Conservation (phyloP, 30 jellyfish, hydroid and myxozoan species). For the Cassiopea xamachana region DNA sequence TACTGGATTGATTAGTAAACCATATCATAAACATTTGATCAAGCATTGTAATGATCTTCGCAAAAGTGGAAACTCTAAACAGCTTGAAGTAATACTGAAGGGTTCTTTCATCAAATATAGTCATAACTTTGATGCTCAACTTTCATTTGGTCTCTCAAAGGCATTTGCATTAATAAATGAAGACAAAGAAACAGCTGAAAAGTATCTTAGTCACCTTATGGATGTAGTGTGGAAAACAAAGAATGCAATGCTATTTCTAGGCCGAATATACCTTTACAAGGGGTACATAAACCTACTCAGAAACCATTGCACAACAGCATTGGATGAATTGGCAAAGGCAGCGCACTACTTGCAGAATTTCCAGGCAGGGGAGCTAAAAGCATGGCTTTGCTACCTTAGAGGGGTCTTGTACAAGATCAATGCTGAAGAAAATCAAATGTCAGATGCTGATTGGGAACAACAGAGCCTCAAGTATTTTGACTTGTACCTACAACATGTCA, state of each 20-base stretch:
- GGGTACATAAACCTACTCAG: background rate
- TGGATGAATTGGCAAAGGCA: background rate
- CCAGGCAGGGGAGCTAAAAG: conserved; percentile 8
- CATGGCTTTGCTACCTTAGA: conserved; percentile 6
- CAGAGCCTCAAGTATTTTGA: background rate
- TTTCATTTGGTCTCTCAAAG: conserved; percentile 1
- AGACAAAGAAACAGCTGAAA: background rate
- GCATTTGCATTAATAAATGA: background rate
- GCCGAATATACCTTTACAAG: background rate
- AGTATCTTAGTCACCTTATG: background rate
- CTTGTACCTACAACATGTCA: conserved; percentile 17
- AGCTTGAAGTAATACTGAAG: background rate
- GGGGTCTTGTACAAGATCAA: background rate
- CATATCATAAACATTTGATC: background rate
- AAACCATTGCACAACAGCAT: background rate
- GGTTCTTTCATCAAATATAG: background rate
- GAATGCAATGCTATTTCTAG: conserved; percentile 8
- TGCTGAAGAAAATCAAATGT: background rate
- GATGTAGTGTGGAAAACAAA: background rate
- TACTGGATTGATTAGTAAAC: conserved; percentile 6
- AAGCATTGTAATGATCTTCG: background rate
- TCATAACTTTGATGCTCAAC: background rate
- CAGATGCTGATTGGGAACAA: background rate
- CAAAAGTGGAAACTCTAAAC: conserved; percentile 5
- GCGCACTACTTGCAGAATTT: background rate